These are phyloP conservation scores for Piezodorus guildinii DNA, from an alignment of 1,140 invertebrate genomes.

Conservation along the genomic window DNA sequence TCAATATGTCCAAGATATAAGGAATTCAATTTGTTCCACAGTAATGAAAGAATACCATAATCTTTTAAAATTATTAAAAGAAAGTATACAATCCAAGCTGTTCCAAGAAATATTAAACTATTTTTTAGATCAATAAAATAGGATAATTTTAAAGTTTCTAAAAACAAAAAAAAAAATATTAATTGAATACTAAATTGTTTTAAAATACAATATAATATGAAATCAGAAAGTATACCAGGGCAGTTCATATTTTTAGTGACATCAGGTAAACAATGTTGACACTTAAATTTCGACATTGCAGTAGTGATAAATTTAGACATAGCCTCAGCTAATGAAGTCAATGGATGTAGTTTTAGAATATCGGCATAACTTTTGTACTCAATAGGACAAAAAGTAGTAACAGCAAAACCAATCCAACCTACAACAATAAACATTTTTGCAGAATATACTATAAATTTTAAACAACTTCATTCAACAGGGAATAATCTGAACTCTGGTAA, in stretches of 20 bases:
- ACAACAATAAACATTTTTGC: too few species aligned
- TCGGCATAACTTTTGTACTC: neutral
- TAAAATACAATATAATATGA: too few species aligned
- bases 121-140: constrained; percentile 7
- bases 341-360: neutral
- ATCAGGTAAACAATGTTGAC: too few species aligned
- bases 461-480: too few species aligned
- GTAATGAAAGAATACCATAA: constrained; percentile 14
- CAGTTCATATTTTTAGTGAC: too few species aligned
- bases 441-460: too few species aligned
- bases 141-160: too few species aligned
- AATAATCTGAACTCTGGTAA: too few species aligned
- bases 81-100: constrained; percentile 21
- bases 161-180: too few species aligned
- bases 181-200: too few species aligned
- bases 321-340: neutral
- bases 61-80: constrained; percentile 24
- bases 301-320: neutral
- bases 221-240: too few species aligned
- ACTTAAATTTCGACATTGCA: neutral
- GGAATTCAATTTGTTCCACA: constrained; percentile 12
- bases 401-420: too few species aligned
- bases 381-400: neutral
- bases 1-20: constrained; percentile 14
- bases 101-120: constrained; percentile 21